Conservation (phyloP, 2,888 invertebrate genomes). For the Dryobotodes eremita region DNA sequence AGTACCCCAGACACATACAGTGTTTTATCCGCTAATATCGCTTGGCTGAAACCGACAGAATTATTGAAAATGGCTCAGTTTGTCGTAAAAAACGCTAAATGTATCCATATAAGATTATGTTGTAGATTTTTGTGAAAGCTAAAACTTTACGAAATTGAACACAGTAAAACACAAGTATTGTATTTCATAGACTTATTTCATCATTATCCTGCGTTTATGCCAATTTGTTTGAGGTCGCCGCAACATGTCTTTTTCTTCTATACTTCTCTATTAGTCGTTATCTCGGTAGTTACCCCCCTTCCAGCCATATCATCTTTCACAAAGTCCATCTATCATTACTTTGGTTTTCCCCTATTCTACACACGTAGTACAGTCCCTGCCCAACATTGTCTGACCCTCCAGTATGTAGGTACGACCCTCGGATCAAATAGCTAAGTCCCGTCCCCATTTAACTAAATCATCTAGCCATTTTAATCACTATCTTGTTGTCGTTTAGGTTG, state of each 20-base stretch:
- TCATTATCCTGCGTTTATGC: background rate
- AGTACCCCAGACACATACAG: constrained; percentile 97
- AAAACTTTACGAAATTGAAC: background rate
- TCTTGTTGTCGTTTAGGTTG: too few relatives aligned
- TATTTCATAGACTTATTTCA: background rate
- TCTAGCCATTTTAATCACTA: too few relatives aligned
- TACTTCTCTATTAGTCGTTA: background rate
- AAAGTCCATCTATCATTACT: background rate
- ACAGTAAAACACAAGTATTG: background rate
- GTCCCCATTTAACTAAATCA: too few relatives aligned
- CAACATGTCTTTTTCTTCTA: background rate
- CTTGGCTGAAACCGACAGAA: constrained; percentile 92
- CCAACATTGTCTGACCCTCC: too few relatives aligned
- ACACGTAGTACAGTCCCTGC: too few relatives aligned
- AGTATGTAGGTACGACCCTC: too few relatives aligned
- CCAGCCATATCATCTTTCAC: background rate
- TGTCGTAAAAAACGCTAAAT: background rate
- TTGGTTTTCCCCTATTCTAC: background rate
- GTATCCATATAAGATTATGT: background rate
- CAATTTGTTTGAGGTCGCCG: background rate
- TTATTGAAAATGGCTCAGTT: background rate
- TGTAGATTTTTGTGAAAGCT: background rate
- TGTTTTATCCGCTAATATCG: constrained; percentile 95
- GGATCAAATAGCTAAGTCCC: too few relatives aligned
- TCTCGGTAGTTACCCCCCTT: background rate